phyloP scores from a whole-genome alignment of 1,140 invertebrate species.

The Cepaea nemoralis region DNA sequence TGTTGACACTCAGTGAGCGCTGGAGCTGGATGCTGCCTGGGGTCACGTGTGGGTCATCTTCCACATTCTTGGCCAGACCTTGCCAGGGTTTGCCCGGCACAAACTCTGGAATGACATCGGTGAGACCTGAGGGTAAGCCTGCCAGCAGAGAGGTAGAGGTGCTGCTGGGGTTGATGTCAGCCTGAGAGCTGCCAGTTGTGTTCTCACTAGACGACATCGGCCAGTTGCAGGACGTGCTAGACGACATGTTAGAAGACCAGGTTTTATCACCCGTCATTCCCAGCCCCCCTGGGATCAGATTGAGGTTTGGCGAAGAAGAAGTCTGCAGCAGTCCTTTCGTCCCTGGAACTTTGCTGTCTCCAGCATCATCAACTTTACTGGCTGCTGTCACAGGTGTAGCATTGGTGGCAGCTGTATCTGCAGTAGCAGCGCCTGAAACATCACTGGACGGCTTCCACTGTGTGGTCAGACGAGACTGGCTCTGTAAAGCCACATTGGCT shows the following conservation, averaged over 20 bases:
- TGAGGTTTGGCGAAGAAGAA: slow-evolving; percentile 79
- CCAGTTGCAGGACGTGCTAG: slow-evolving; percentile 55
- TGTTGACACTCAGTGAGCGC: slow-evolving; percentile 87
- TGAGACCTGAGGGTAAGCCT: slow-evolving; percentile 71
- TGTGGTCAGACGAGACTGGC: slow-evolving; percentile 85
- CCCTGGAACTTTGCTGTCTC: slow-evolving; percentile 82
- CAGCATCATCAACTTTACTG: slow-evolving; percentile 40
- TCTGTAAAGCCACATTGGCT: slow-evolving; percentile 77
- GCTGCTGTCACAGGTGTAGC: slow-evolving; percentile 56
- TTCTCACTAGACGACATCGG: slow-evolving; percentile 51
- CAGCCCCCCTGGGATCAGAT: slow-evolving; percentile 67
- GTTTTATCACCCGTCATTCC: slow-evolving; percentile 63
- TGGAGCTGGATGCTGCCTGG: slow-evolving; percentile 87
- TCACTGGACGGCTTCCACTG: slow-evolving; percentile 83
- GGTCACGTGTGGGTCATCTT: slow-evolving; percentile 97
- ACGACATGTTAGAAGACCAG: slow-evolving; percentile 59
- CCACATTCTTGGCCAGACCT: slow-evolving; percentile 92
- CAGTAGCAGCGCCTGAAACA: too few species aligned
- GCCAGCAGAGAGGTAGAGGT: slow-evolving; percentile 77
- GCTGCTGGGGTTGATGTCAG: slow-evolving; percentile 75
- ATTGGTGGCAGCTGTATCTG: neutral
- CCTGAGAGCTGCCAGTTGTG: slow-evolving; percentile 31
- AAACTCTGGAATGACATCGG: slow-evolving; percentile 94
- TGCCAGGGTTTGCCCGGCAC: slow-evolving; percentile 97
- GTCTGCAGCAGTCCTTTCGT: slow-evolving; percentile 81